A percentile compares a stretch with the other conserved stretches of the same genome.
These are phyloP conservation scores for Onychorhynchus coronatus DNA, from an alignment of 2,113 vertebrate species.

Conservation along the genomic window DNA sequence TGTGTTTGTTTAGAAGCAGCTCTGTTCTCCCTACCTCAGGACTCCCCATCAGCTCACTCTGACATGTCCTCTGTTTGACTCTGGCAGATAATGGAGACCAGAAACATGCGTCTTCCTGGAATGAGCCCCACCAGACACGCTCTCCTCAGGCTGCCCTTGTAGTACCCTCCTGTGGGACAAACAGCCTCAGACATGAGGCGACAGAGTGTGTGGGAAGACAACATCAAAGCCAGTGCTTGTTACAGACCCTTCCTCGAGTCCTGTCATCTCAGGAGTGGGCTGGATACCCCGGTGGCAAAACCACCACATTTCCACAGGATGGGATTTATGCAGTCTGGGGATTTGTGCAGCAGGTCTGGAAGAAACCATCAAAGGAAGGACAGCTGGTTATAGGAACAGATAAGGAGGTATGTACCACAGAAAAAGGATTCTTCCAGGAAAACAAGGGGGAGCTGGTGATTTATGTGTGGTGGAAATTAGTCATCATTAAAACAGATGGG, in stretches of 20 bases:
- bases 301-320: neutral
- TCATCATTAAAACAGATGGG: neutral
- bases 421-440: neutral
- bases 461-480: neutral
- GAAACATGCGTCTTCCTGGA: neutral
- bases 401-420: neutral
- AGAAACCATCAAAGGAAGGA: conserved; percentile 16
- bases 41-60: neutral
- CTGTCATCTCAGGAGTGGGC: conserved; percentile 57
- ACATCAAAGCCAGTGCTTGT: conserved; percentile 39
- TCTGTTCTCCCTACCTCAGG: conserved; percentile 34
- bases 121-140: neutral
- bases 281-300: neutral
- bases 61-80: conserved; percentile 52
- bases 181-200: neutral
- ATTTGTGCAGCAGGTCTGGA: neutral
- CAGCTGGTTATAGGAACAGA: conserved; percentile 14
- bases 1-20: neutral
- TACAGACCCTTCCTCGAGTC: neutral
- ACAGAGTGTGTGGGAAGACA: neutral
- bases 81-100: conserved; percentile 52
- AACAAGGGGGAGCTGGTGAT: neutral
- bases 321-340: neutral
- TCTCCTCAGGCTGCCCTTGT: conserved; percentile 42
- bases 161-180: neutral